Evolutionary conservation across 2,113 vertebrate species (phyloP).

Genomic region (Corythoichthys haematopterus): DNA sequence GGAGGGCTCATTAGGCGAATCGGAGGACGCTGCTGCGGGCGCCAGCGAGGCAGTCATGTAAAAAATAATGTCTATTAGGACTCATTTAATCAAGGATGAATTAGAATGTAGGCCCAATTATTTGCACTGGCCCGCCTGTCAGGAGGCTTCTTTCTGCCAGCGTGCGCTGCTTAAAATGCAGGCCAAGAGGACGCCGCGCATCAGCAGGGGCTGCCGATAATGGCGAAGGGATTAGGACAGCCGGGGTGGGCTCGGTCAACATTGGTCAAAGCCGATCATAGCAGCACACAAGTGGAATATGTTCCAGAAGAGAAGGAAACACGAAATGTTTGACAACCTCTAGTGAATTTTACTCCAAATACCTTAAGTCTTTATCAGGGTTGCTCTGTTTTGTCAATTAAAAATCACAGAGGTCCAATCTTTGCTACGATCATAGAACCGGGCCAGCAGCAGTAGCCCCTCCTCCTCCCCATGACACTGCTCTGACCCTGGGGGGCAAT

Average conservation of each 20-base stretch:
- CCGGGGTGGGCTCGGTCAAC: slow-evolving; percentile 54
- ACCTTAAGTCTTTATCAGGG: not conserved
- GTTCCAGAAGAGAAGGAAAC: not conserved
- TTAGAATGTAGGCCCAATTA: slow-evolving; percentile 95
- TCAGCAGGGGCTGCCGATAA: slow-evolving; percentile 50
- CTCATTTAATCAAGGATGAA: slow-evolving; percentile 98
- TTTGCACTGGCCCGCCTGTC: slow-evolving; percentile 75
- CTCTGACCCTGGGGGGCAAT: slow-evolving; percentile 63
- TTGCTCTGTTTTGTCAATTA: not conserved
- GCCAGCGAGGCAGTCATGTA: slow-evolving; percentile 85
- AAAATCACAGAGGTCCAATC: slow-evolving; percentile 24
- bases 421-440: slow-evolving; percentile 33
- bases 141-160: slow-evolving; percentile 45
- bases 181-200: slow-evolving; percentile 42
- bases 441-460: not conserved
- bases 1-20: slow-evolving; percentile 79
- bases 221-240: slow-evolving; percentile 53
- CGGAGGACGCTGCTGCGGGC: slow-evolving; percentile 62
- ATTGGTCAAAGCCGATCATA: slow-evolving; percentile 6
- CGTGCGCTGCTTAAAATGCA: slow-evolving; percentile 53
- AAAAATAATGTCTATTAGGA: slow-evolving; percentile 94
- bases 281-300: not conserved
- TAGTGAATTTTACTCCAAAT: not conserved
- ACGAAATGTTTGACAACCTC: not conserved
- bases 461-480: not conserved